Evolutionary conservation across 2,797 vertebrate species (phyloP).

Genomic region (Rhyacichthys aspro): DNA sequence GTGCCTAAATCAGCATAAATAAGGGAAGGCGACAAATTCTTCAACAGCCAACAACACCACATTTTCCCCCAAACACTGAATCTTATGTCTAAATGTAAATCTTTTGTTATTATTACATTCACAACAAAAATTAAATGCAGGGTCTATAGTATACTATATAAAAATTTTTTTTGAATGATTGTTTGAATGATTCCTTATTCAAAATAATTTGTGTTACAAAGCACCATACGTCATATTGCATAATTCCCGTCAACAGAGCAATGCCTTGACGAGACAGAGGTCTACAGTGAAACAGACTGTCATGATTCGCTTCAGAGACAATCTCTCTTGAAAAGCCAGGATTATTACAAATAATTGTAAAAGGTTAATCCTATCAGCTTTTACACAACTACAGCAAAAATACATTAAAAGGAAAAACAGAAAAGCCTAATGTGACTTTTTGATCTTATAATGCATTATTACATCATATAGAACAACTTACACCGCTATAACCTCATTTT

Average conservation of each 20-base stretch:
- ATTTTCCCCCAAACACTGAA: not conserved
- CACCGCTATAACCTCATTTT: too few relatives aligned
- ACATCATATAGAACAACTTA: too few relatives aligned
- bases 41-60: conserved; percentile 12
- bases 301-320: conserved; percentile 3
- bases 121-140: conserved; percentile 3
- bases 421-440: conserved; percentile 5
- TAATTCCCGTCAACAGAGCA: conserved; percentile 30
- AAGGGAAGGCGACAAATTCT: conserved; percentile 22
- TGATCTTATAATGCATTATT: not conserved
- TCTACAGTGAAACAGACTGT: conserved; percentile 21
- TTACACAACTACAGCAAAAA: not conserved
- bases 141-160: not conserved
- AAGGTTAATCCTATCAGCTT: not conserved
- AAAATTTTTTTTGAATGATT: not conserved
- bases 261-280: conserved; percentile 18
- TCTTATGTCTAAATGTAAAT: too few relatives aligned
- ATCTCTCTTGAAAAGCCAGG: not conserved
- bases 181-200: conserved; percentile 20
- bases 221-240: conserved; percentile 34
- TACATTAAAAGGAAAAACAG: not conserved
- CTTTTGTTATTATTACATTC: too few relatives aligned
- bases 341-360: not conserved
- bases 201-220: conserved; percentile 38
- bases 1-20: conserved; percentile 62